These are phyloP conservation scores for Dryadula phaetusa DNA, from an alignment of 2,888 invertebrate genomes.

Conservation along the genomic window DNA sequence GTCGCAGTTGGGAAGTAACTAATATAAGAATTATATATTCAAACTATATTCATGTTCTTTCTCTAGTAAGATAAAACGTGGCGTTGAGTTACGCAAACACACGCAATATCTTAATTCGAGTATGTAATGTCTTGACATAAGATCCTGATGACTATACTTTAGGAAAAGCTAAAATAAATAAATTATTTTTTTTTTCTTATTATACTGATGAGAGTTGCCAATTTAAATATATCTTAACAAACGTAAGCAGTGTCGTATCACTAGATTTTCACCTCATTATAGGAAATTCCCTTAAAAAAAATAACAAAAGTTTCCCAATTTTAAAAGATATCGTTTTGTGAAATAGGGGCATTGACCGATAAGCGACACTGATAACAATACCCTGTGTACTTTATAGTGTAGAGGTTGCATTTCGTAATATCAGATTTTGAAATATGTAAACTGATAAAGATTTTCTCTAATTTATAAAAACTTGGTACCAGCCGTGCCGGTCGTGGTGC, in stretches of 20 bases:
- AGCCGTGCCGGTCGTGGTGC: no score
- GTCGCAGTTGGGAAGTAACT: no score
- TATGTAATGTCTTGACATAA: no score
- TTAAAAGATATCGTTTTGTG: slow-evolving; percentile 1
- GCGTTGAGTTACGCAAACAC: no score
- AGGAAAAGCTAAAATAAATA: no score
- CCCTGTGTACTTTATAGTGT: slow-evolving; percentile 10
- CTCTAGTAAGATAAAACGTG: no score
- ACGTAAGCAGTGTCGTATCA: not conserved
- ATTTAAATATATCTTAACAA: no score
- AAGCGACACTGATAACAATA: slow-evolving; percentile 1
- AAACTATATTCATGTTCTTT: no score
- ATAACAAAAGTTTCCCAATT: slow-evolving; percentile 5
- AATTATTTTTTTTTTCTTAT: not conserved
- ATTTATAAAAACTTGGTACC: not conserved
- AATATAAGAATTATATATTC: no score
- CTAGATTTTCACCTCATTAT: not conserved
- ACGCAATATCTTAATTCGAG: no score
- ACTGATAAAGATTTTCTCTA: not conserved
- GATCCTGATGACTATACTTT: no score
- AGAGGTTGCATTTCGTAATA: slow-evolving; percentile 7
- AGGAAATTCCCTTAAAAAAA: not conserved
- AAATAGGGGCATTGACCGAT: slow-evolving; percentile 32
- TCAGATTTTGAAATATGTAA: slow-evolving; percentile 1
- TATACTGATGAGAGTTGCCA: no score